These are phyloP conservation scores for Dunckerocampus dactyliophorus DNA, from an alignment of 2,113 vertebrate genomes.

Conservation along the genomic window DNA sequence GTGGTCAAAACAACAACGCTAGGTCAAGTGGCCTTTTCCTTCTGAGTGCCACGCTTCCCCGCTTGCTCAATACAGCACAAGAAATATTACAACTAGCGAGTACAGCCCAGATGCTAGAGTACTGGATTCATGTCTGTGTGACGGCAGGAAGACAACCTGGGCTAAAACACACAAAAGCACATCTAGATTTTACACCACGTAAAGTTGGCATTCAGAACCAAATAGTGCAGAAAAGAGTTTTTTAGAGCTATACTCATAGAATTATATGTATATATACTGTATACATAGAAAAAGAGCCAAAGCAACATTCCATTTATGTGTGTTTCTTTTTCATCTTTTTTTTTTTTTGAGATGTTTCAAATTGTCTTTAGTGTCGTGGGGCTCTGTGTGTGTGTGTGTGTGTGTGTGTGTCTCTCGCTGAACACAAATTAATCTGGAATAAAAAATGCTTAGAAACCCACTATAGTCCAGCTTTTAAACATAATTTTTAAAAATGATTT, in stretches of 20 bases:
- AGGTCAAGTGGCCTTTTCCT: conserved; percentile 71
- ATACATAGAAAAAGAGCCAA: conserved; percentile 74
- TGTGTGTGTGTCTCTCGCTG: conserved; percentile 20
- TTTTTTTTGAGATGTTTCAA: conserved; percentile 67
- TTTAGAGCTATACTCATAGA: conserved; percentile 20
- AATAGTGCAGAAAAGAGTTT: conserved; percentile 84
- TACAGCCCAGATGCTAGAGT: conserved; percentile 81
- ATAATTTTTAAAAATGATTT: too few relatives aligned
- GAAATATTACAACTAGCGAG: conserved; percentile 77
- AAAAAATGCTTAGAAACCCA: conserved; percentile 77
- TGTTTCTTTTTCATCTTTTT: conserved; percentile 32
- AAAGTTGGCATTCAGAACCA: conserved; percentile 86
- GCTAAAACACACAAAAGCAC: conserved; percentile 90
- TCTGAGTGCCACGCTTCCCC: conserved; percentile 68
- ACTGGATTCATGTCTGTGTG: conserved; percentile 73
- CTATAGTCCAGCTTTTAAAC: conserved; percentile 75
- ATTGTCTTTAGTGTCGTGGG: conserved; percentile 76
- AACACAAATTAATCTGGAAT: conserved; percentile 63
- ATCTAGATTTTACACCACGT: conserved; percentile 82
- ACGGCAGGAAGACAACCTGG: conserved; percentile 91
- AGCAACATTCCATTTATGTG: conserved; percentile 79
- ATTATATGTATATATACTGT: conserved; percentile 9
- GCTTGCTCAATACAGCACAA: conserved; percentile 76
- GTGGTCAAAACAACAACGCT: conserved; percentile 63
- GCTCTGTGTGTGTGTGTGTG: conserved; percentile 51